phyloP scores from a whole-genome alignment of 2,888 invertebrate genomes.

The Hemithea aestivaria region DNA sequence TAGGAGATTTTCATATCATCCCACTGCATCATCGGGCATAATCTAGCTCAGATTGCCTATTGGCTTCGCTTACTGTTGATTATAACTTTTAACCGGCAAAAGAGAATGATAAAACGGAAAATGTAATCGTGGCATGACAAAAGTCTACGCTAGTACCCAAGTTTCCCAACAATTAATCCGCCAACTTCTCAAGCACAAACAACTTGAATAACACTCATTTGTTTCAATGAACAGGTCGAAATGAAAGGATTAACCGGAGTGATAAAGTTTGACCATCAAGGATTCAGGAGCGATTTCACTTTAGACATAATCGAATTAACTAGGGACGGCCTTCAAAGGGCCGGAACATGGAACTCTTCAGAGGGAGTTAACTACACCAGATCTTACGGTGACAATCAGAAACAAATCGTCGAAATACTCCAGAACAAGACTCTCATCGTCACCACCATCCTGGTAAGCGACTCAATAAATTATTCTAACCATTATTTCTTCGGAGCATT shows the following conservation, averaged over 20 bases:
- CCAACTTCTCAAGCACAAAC: slow-evolving; percentile 28
- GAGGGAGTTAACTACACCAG: slow-evolving; percentile 93
- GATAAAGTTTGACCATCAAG: slow-evolving; percentile 96
- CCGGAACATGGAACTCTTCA: slow-evolving; percentile 93
- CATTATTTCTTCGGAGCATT: slow-evolving; percentile 45
- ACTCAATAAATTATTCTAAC: slow-evolving; percentile 31
- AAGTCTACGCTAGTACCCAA: slow-evolving; percentile 9
- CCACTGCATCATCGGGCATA: too few species aligned
- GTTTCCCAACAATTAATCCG: slow-evolving; percentile 18
- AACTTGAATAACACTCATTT: slow-evolving; percentile 32
- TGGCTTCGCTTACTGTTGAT: too few species aligned
- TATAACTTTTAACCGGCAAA: too few species aligned
- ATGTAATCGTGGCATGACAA: too few species aligned
- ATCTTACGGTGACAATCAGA: slow-evolving; percentile 90
- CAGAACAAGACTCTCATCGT: slow-evolving; percentile 95
- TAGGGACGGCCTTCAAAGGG: slow-evolving; percentile 89
- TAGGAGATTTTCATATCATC: too few species aligned
- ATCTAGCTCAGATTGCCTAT: too few species aligned
- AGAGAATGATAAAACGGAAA: too few species aligned
- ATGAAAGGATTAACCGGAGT: slow-evolving; percentile 95
- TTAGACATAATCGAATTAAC: slow-evolving; percentile 95
- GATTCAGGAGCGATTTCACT: slow-evolving; percentile 93
- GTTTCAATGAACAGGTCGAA: slow-evolving; percentile 83
- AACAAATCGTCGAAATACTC: slow-evolving; percentile 92
- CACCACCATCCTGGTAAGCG: slow-evolving; percentile 90